Evolutionary conservation across 2,888 invertebrate genomes (phyloP).

Genomic region (Agrotis exclamationis): DNA sequence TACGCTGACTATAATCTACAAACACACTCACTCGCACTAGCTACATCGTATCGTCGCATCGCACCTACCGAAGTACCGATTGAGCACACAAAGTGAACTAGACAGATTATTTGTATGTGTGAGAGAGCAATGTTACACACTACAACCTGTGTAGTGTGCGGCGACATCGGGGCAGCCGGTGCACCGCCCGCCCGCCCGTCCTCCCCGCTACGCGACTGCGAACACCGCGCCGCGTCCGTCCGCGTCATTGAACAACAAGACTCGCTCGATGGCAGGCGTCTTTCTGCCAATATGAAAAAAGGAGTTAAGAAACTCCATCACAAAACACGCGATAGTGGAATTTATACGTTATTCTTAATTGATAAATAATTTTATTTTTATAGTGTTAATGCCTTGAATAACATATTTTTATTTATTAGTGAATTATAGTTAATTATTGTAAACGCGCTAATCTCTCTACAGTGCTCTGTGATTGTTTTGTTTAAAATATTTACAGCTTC

Average conservation of each 20-base stretch:
- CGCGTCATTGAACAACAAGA: slow-evolving; percentile 91
- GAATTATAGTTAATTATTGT: slow-evolving; percentile 89
- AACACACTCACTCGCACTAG: slow-evolving; percentile 78
- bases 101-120: slow-evolving; percentile 84
- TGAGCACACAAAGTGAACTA: slow-evolving; percentile 87
- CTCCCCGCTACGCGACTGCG: slow-evolving; percentile 89
- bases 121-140: slow-evolving; percentile 77
- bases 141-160: slow-evolving; percentile 80
- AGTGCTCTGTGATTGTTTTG: slow-evolving; percentile 89
- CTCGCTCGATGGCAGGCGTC: slow-evolving; percentile 90
- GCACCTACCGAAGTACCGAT: slow-evolving; percentile 79
- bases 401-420: slow-evolving; percentile 90
- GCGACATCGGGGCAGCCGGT: slow-evolving; percentile 90
- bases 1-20: slow-evolving; percentile 78
- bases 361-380: slow-evolving; percentile 89
- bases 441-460: slow-evolving; percentile 85
- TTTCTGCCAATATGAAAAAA: slow-evolving; percentile 90
- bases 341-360: slow-evolving; percentile 87
- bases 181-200: slow-evolving; percentile 86
- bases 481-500: slow-evolving; percentile 83
- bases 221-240: slow-evolving; percentile 85
- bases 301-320: slow-evolving; percentile 87
- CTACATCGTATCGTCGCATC: slow-evolving; percentile 78
- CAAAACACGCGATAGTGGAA: slow-evolving; percentile 89
- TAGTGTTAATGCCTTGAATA: slow-evolving; percentile 87